Base-by-base conservation (phyloP, 2,888 invertebrate genomes). In the Idaea dimidiata region DNA sequence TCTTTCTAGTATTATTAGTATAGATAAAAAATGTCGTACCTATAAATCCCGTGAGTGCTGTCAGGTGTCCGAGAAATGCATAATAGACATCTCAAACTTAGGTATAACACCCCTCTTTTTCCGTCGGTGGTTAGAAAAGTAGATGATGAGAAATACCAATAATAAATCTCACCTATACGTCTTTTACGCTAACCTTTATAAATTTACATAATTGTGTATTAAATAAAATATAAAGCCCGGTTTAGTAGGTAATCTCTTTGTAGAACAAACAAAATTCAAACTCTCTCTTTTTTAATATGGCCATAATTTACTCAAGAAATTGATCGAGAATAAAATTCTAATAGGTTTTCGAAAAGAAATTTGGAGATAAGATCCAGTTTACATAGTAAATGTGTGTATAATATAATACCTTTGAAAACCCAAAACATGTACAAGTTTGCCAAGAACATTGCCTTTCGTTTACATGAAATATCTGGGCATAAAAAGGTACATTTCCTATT, bases 361-460 rank as follows among this genome's bases (percentile, higher is more conserved):
- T 68, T 66, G 61, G 62, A 66, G 54, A 62, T 58, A 56, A 64
- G 64, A 64, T 64, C 57, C 60, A 63, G 68, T 68, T 68, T 66
- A 64, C 68, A 65, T 62, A 66, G 66, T 66, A 60, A 66, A 69
- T 66, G 61, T 64, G 64, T 59, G n/a, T n/a, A n/a, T n/a, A n/a
- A n/a, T n/a, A 64, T 63, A 63, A 65, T 62, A 63, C 62, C 60
- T 63, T 43, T 60, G 17, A 33, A n/a, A 54, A 56, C 16, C 62
- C 58, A 59, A 69, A 68, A 65, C 63, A 62, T 61, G 66, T 58
- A 59, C 60, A 67, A 69, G 62, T 64, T 71, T 68, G 63, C 62
- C 33, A 33, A 58, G 65, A 66, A 63, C 60, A 65, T 69, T 69
- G 64, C 54, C 59, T 63, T 62, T 63, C 59, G 60, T 61, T 64